Conservation (phyloP, 2,888 invertebrate species). For the Dasypolia templi region DNA sequence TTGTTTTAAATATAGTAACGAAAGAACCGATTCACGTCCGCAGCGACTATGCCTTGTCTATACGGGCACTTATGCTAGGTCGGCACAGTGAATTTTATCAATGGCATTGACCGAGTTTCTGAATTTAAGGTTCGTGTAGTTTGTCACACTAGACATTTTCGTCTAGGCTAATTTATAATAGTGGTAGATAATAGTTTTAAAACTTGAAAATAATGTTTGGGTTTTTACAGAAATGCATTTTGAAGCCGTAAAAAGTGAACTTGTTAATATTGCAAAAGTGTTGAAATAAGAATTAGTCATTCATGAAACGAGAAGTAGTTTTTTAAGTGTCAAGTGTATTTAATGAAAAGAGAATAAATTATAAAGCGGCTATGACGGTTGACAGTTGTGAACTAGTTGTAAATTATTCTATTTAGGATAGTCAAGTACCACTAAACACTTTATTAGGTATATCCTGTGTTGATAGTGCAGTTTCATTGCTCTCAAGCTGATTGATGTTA, state of each 20-base stretch:
- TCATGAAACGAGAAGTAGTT: constrained; percentile 26
- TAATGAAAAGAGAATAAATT: constrained; percentile 48
- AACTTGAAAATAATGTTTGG: not conserved
- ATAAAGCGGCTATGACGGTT: constrained; percentile 29
- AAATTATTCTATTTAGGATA: constrained; percentile 57
- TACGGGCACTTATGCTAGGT: constrained; percentile 33
- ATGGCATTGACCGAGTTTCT: constrained; percentile 63
- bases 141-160: constrained; percentile 44
- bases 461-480: constrained; percentile 42
- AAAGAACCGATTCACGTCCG: too few species aligned
- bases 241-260: not conserved
- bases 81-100: constrained; percentile 48
- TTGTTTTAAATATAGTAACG: too few species aligned
- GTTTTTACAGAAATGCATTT: constrained; percentile 19
- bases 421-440: constrained; percentile 46
- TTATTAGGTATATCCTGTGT: constrained; percentile 55
- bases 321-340: constrained; percentile 19
- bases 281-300: constrained; percentile 39
- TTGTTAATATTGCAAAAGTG: not conserved
- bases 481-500: constrained; percentile 1
- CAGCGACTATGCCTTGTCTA: constrained; percentile 35
- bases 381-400: constrained; percentile 33
- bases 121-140: constrained; percentile 39
- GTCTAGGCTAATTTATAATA: constrained; percentile 33
- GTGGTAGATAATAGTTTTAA: not conserved